Conservation (phyloP, 2,797 vertebrate species). For the Myotis daubentonii region DNA sequence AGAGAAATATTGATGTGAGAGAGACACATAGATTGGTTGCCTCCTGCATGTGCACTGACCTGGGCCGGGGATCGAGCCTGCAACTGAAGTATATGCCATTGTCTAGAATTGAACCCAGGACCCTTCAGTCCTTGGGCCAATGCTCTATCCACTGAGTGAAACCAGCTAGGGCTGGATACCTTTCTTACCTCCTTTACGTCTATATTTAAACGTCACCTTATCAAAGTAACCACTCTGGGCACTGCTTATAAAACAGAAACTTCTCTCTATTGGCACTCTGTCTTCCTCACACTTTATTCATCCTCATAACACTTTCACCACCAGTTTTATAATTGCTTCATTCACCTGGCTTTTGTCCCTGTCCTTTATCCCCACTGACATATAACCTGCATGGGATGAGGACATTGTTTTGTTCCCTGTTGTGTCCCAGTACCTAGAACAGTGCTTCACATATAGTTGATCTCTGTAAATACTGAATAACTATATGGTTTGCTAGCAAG, state of each 20-base stretch:
- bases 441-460: background rate
- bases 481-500: slow-evolving; percentile 7
- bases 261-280: background rate
- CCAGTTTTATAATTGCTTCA: background rate
- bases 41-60: no score
- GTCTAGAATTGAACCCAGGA: no score
- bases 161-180: no score
- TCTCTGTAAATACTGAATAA: background rate
- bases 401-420: background rate
- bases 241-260: background rate
- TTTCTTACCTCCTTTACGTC: background rate
- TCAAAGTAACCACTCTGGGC: background rate
- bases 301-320: background rate
- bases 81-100: no score
- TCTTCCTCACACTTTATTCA: background rate
- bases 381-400: background rate
- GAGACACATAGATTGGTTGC: no score
- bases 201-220: background rate
- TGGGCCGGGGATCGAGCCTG: no score
- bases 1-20: no score
- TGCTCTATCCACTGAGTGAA: no score
- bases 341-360: background rate
- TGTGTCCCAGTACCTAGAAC: background rate
- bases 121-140: no score
- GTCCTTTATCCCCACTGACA: background rate